A percentile compares a stretch with the other conserved stretches of the same genome.
Evolutionary conservation across 2,888 invertebrate genomes (phyloP).

Genomic region (Dendrolimus pini): DNA sequence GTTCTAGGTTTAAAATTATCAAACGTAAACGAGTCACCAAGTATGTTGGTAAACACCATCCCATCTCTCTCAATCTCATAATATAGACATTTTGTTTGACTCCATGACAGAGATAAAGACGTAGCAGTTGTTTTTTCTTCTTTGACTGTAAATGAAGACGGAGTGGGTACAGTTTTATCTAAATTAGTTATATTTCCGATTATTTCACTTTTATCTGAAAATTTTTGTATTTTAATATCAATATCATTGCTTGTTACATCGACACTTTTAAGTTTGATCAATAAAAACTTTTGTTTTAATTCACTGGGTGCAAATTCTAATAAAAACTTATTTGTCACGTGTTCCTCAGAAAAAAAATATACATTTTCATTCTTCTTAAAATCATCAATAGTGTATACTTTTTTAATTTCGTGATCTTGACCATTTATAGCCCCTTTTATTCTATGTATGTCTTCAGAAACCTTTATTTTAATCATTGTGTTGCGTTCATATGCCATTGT

Average conservation of each 20-base stretch:
- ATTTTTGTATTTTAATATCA: slow-evolving; percentile 46
- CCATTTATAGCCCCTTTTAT: slow-evolving; percentile 48
- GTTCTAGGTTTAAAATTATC: slow-evolving; percentile 33
- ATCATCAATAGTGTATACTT: slow-evolving; percentile 36
- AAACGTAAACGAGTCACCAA: slow-evolving; percentile 32
- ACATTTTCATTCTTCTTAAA: slow-evolving; percentile 37
- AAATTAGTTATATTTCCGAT: slow-evolving; percentile 26
- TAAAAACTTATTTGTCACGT: slow-evolving; percentile 46
- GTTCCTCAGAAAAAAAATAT: slow-evolving; percentile 43
- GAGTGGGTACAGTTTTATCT: slow-evolving; percentile 22
- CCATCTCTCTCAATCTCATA: slow-evolving; percentile 60
- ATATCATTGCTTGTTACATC: slow-evolving; percentile 44
- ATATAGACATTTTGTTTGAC: slow-evolving; percentile 15
- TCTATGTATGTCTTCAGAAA: slow-evolving; percentile 27
- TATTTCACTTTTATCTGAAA: slow-evolving; percentile 27
- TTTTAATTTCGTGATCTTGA: slow-evolving; percentile 25
- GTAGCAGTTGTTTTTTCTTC: slow-evolving; percentile 31
- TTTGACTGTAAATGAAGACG: slow-evolving; percentile 26
- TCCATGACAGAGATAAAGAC: slow-evolving; percentile 42
- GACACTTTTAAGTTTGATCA: slow-evolving; percentile 45
- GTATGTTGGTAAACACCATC: slow-evolving; percentile 42
- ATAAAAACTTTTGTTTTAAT: slow-evolving; percentile 38
- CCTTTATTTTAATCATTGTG: slow-evolving; percentile 48
- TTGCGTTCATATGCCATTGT: slow-evolving; percentile 41
- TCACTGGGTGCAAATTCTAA: slow-evolving; percentile 18